Evolutionary conservation across 2,888 invertebrate genomes (phyloP).

Genomic region (Archaeoteleia sp.): DNA sequence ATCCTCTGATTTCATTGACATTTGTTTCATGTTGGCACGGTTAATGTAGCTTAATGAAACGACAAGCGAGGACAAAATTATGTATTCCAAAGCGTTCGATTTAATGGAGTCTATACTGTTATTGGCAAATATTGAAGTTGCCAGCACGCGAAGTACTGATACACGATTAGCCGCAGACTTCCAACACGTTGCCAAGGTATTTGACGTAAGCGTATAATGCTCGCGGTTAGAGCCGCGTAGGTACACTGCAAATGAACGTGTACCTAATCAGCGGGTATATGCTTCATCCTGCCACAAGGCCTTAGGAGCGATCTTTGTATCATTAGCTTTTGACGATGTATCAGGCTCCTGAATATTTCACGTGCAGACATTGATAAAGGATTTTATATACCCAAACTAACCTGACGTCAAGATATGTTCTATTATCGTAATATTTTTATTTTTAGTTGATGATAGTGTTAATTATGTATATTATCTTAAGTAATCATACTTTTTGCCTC

Average conservation of each 20-base stretch:
- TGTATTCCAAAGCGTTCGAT: slow-evolving; percentile 11
- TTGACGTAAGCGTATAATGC: slow-evolving; percentile 41
- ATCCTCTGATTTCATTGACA: neutral
- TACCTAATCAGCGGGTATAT: slow-evolving; percentile 45
- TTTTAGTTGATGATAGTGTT: no score
- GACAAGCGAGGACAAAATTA: slow-evolving; percentile 3
- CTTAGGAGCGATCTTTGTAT: slow-evolving; percentile 67
- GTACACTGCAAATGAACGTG: slow-evolving; percentile 23
- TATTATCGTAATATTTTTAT: no score
- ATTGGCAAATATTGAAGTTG: slow-evolving; percentile 6
- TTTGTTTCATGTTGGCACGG: no score
- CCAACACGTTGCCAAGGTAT: slow-evolving; percentile 25
- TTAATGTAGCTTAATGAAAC: no score
- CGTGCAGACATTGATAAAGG: slow-evolving; percentile 34
- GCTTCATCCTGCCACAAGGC: slow-evolving; percentile 38
- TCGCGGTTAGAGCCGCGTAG: slow-evolving; percentile 25
- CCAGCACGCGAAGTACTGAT: slow-evolving; percentile 10
- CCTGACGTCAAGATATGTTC: no score
- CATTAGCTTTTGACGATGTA: slow-evolving; percentile 70
- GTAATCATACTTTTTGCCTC: no score
- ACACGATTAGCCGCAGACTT: slow-evolving; percentile 36
- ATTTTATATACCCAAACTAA: neutral
- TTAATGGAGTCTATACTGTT: slow-evolving; percentile 4
- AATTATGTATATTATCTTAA: no score
- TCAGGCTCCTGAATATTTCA: slow-evolving; percentile 47